Conservation (phyloP, 1,140 invertebrate species). For the Wasmannia auropunctata region DNA sequence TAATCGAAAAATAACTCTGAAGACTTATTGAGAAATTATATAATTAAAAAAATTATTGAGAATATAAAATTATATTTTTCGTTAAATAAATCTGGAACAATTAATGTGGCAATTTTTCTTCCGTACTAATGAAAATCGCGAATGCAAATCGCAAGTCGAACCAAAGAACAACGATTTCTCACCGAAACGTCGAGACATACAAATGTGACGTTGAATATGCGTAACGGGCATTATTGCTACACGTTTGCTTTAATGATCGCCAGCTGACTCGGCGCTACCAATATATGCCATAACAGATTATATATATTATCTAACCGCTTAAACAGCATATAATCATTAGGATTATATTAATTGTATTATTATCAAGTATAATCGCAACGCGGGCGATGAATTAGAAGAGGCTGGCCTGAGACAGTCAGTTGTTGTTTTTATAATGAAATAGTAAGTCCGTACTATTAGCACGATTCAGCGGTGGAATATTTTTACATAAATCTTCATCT, state of each 20-base stretch:
- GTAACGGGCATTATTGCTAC: slow-evolving; percentile 18
- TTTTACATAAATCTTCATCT: slow-evolving; percentile 59
- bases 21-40: background rate
- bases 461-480: slow-evolving; percentile 53
- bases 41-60: background rate
- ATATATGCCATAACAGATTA: slow-evolving; percentile 14
- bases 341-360: slow-evolving; percentile 53
- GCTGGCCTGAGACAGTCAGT: background rate
- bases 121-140: background rate
- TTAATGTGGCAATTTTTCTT: background rate
- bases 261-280: background rate
- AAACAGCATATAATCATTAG: slow-evolving; percentile 18
- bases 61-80: background rate
- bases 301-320: slow-evolving; percentile 50
- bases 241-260: slow-evolving; percentile 31
- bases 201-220: slow-evolving; percentile 42
- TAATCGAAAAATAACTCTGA: background rate
- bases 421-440: slow-evolving; percentile 41
- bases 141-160: background rate
- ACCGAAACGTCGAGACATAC: slow-evolving; percentile 2
- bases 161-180: background rate
- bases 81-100: background rate
- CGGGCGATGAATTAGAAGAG: slow-evolving; percentile 30
- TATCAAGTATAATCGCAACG: slow-evolving; percentile 43
- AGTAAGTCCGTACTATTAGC: slow-evolving; percentile 38